These are phyloP conservation scores for Drosophila lini DNA, from an alignment of 1,140 invertebrate genomes.

Conservation along the genomic window DNA sequence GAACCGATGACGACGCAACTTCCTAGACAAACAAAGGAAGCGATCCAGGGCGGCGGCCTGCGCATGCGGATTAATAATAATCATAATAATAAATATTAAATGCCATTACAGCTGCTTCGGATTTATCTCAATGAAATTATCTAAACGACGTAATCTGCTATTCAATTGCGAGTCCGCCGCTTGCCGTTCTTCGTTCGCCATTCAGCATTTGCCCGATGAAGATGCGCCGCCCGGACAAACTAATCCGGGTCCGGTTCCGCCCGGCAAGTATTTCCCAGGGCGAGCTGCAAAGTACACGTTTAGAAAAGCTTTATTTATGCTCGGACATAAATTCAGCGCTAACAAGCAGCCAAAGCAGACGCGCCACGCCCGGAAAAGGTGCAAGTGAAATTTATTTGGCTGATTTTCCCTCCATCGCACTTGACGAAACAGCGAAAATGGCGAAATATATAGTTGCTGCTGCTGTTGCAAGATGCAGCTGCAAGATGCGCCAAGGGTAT, in stretches of 20 bases:
- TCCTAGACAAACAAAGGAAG: slow-evolving; percentile 32
- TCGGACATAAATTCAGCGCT: slow-evolving; percentile 77
- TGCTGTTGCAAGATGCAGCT: slow-evolving; percentile 17
- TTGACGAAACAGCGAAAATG: slow-evolving; percentile 43
- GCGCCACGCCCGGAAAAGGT: slow-evolving; percentile 56
- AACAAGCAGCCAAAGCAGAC: slow-evolving; percentile 68
- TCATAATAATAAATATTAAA: slow-evolving; percentile 83
- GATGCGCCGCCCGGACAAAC: slow-evolving; percentile 45
- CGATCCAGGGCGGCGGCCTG: slow-evolving; percentile 28
- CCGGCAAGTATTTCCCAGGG: slow-evolving; percentile 17
- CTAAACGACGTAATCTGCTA: slow-evolving; percentile 76
- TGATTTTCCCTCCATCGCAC: slow-evolving; percentile 54
- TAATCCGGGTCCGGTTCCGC: slow-evolving; percentile 37
- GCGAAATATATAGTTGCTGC: slow-evolving; percentile 32
- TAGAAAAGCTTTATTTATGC: slow-evolving; percentile 82
- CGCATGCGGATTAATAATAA: slow-evolving; percentile 79
- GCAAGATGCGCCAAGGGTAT: slow-evolving; percentile 56
- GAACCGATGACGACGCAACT: slow-evolving; percentile 52
- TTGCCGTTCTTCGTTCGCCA: neutral
- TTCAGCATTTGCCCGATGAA: slow-evolving; percentile 32
- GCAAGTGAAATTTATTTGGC: slow-evolving; percentile 76
- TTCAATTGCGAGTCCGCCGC: slow-evolving; percentile 68
- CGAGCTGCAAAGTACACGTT: slow-evolving; percentile 63
- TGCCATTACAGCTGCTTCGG: slow-evolving; percentile 71
- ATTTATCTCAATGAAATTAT: slow-evolving; percentile 76